Evolutionary conservation across 2,888 invertebrate species (phyloP), one percentile per base, ranked within the genome.

Genomic region (Periphyllus acericola): DNA sequence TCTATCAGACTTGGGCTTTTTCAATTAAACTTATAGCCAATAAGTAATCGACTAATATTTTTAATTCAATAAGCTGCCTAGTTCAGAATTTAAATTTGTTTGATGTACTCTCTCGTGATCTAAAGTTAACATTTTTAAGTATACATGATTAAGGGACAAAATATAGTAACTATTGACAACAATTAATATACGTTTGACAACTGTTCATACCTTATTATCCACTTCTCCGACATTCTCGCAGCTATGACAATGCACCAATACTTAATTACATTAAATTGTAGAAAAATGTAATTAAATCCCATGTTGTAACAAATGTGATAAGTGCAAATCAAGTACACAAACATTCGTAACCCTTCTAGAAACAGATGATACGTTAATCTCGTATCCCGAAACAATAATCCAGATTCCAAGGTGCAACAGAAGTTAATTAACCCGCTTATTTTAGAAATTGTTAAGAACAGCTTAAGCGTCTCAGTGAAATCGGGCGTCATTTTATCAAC

Each of bases 261-360:
- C 55, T 78, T 52, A 25, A 78, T 29, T 32, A 55, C 17, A 55
- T 55, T 52, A 4, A 55, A 78, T 1, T 32, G 4, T 25, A 32
- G 0, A 0, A 78, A 0, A 4, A 55, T 0, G 32, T 34, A 14
- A 32, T 0, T 1, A 2, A 5, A 2, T 11, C 34, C 25, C 34
- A 32, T 25, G 4, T 55, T 55, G 21, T 21, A 32, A 32, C 25
- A 3, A 14, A 78, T 29, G n/a, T 29, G 21, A 55, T 78, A 78
- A 8, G 55, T 9, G 55, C 21, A 25, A 11, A 78, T 55, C 25
- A 78, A 4, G 32, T 21, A 55, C 5, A 78, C 25, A 8, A 78
- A 32, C 11, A 34, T 78, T 11, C 78, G 52, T 32, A 78, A 32
- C 21, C 21, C 21, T 78, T 78, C 55, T 1, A 78, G 25, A 78